Evolutionary conservation across 2,797 vertebrate species (phyloP), one percentile per base, ranked within the genome.

Genomic region (Megalops cyprinoides): DNA sequence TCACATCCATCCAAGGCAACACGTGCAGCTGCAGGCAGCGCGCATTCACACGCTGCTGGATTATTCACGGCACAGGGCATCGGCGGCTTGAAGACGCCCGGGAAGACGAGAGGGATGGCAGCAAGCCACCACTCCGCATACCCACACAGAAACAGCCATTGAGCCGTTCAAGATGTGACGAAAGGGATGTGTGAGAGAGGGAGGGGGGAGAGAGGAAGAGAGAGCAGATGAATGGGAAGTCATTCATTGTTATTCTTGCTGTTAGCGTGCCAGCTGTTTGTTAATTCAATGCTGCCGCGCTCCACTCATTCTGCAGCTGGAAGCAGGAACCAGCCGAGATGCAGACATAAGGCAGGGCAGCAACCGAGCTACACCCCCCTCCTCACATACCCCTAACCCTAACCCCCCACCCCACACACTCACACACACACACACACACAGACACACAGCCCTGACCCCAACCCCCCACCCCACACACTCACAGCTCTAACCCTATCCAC

Each of bases 51-150:
- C 74, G 44, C 31, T 6, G 25, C 78, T 84, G 10, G 88, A 89
- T 87, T 84, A 89, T 90, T 88, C 74, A 88, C n/a, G 55, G 25
- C 39, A 79, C 82, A n/a, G n/a, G n/a, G n/a, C n/a, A n/a, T n/a
- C 81, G 62, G 74, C 51, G 60, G 46, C 78, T 69, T 23, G 73
- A 84, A 18, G 73, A 25, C 62, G 71, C 14, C 25, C n/a, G 34
- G 55, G 15, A 55, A 39, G 37, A 71, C 3, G 34, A 71, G 37
- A 42, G 42, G 12, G 4, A 28, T n/a, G 73, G 67, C 53, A 44
- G 20, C 10, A 73, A 74, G 73, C 46, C 7, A n/a, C 3, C 28
- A 51, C 20, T 37, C 14, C 46, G 37, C 20, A 78, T 9, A 46
- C 79, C 25, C 3, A 74, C 3, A 75, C 65, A 81, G 8, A 79